These are phyloP conservation scores for Apis laboriosa DNA, from an alignment of 1,140 invertebrate species.

Conservation along the genomic window DNA sequence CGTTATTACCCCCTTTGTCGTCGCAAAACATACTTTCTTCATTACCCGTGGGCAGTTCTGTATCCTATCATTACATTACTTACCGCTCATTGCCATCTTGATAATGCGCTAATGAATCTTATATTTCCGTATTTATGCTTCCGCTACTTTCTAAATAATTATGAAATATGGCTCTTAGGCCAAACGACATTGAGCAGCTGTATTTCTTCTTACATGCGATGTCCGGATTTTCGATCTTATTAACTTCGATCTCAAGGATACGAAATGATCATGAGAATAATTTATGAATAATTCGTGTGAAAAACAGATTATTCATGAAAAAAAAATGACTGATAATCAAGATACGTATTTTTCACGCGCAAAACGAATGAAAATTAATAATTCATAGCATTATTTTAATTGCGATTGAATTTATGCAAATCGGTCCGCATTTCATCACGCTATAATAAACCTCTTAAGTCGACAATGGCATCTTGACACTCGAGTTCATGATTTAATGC, in stretches of 20 bases:
- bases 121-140: slow-evolving; percentile 13
- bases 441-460: slow-evolving; percentile 1
- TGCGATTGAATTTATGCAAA: slow-evolving; percentile 21
- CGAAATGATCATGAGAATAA: not conserved
- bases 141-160: no score
- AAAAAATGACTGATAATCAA: not conserved
- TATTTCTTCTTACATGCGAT: not conserved
- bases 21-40: slow-evolving; percentile 49
- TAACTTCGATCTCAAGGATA: not conserved
- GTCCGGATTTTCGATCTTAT: not conserved
- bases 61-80: slow-evolving; percentile 48
- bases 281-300: not conserved
- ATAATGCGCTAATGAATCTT: slow-evolving; percentile 34
- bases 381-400: not conserved
- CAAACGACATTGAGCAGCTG: not conserved
- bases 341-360: not conserved
- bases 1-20: slow-evolving; percentile 71
- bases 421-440: not conserved
- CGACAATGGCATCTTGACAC: slow-evolving; percentile 18
- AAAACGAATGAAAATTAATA: not conserved
- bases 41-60: not conserved
- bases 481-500: slow-evolving; percentile 14
- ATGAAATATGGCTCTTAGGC: not conserved
- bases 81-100: slow-evolving; percentile 25
- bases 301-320: not conserved